Percentiles rank a stretch among this genome's conserved stretches.
These are phyloP conservation scores for Torymus tubicola DNA, from an alignment of 2,888 invertebrate genomes.

Conservation along the genomic window DNA sequence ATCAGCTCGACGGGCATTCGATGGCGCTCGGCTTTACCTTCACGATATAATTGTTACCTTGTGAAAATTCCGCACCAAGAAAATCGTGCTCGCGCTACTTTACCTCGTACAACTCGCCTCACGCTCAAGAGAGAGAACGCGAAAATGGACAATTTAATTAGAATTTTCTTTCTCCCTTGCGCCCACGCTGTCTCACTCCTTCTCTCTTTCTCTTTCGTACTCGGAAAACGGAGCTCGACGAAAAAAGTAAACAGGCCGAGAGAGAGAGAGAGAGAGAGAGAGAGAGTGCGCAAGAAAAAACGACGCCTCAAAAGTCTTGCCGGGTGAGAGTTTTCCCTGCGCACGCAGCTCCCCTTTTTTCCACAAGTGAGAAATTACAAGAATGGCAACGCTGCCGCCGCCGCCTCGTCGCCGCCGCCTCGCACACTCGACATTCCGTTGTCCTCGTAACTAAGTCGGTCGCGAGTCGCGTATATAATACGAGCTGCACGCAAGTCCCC, in stretches of 20 bases:
- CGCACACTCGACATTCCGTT: constrained; percentile 55
- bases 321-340: too few species aligned
- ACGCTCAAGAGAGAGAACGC: neutral
- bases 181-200: neutral
- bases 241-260: constrained; percentile 2
- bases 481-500: constrained; percentile 10
- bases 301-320: constrained; percentile 20
- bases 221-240: neutral
- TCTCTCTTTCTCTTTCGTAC: neutral
- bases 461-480: constrained; percentile 21
- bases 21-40: neutral
- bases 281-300: constrained; percentile 4
- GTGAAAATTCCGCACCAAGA: constrained; percentile 23
- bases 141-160: constrained; percentile 46
- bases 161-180: constrained; percentile 15
- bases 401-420: constrained; percentile 3
- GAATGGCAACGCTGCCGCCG: constrained; percentile 44
- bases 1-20: constrained; percentile 6
- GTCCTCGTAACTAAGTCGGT: constrained; percentile 57
- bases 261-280: constrained; percentile 17
- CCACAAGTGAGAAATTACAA: constrained; percentile 48
- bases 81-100: constrained; percentile 4
- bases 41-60: constrained; percentile 49
- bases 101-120: neutral
- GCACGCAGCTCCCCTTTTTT: neutral